Evolutionary conservation across 2,797 vertebrate species (phyloP).

Genomic region (Bovichtus variegatus): DNA sequence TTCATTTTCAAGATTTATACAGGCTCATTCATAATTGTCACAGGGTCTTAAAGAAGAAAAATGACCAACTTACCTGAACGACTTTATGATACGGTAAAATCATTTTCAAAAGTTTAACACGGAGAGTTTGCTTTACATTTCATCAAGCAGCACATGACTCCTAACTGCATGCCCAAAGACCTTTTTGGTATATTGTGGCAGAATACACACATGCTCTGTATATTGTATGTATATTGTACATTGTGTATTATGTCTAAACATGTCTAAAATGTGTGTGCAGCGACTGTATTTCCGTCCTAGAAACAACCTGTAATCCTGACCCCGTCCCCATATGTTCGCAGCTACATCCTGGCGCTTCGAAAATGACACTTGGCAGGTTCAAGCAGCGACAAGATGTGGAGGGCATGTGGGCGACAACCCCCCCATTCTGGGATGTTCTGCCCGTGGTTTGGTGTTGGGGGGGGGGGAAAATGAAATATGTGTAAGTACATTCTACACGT

Average conservation of each 20-base stretch:
- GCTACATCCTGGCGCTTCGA: slow-evolving; percentile 61
- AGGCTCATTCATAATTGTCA: neutral
- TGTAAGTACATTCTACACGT: slow-evolving; percentile 32
- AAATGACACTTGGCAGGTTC: slow-evolving; percentile 70
- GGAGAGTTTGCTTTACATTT: neutral
- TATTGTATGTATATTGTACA: too few species aligned
- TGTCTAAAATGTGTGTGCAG: neutral
- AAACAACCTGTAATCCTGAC: slow-evolving; percentile 45
- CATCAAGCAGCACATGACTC: too few species aligned
- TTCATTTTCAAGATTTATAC: slow-evolving; percentile 2
- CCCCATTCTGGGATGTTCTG: slow-evolving; percentile 62
- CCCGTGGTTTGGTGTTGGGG: slow-evolving; percentile 44
- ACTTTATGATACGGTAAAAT: neutral
- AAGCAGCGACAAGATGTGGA: slow-evolving; percentile 59
- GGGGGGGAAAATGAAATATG: slow-evolving; percentile 27
- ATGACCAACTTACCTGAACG: neutral
- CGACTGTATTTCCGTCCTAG: neutral
- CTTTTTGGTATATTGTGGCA: neutral
- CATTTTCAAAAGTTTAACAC: neutral
- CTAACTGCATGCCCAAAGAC: neutral
- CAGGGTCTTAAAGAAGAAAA: neutral
- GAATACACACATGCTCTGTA: neutral
- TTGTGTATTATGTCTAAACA: neutral
- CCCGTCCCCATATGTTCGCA: slow-evolving; percentile 62
- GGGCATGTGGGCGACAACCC: slow-evolving; percentile 69